phyloP scores from a whole-genome alignment of 2,113 vertebrate species.

The Osmerus eperlanus region DNA sequence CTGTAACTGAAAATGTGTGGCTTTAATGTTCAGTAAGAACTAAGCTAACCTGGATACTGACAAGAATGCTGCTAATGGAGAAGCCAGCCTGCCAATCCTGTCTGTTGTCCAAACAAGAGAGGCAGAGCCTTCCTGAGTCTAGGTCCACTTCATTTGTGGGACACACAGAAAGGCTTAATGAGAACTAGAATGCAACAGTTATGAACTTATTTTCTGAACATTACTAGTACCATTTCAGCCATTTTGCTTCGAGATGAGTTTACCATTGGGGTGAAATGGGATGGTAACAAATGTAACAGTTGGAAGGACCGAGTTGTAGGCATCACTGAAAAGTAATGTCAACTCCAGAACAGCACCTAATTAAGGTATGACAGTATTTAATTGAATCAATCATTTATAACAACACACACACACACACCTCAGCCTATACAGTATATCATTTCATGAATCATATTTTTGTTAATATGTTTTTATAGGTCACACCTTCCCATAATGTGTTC shows the following conservation, averaged over 20 bases:
- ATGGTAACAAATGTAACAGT: background rate
- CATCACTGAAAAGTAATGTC: background rate
- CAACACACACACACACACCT: background rate
- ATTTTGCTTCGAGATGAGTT: background rate
- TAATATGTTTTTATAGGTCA: background rate
- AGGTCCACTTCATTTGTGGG: background rate
- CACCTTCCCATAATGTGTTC: background rate
- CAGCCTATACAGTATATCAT: background rate
- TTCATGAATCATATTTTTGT: background rate
- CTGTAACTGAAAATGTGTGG: conserved; percentile 28
- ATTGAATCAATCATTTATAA: background rate
- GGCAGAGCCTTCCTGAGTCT: background rate
- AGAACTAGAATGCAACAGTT: background rate
- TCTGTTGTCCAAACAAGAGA: background rate
- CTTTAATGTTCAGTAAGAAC: background rate
- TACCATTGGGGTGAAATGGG: conserved; percentile 5
- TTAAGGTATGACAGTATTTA: background rate
- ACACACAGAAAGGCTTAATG: background rate
- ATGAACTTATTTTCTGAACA: background rate
- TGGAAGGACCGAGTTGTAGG: conserved; percentile 4
- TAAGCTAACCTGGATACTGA: background rate
- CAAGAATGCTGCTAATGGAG: background rate
- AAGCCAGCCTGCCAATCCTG: background rate
- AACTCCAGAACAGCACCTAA: background rate
- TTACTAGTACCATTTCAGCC: background rate